Conservation (phyloP, 2,888 invertebrate species). For the Morpho achilles region DNA sequence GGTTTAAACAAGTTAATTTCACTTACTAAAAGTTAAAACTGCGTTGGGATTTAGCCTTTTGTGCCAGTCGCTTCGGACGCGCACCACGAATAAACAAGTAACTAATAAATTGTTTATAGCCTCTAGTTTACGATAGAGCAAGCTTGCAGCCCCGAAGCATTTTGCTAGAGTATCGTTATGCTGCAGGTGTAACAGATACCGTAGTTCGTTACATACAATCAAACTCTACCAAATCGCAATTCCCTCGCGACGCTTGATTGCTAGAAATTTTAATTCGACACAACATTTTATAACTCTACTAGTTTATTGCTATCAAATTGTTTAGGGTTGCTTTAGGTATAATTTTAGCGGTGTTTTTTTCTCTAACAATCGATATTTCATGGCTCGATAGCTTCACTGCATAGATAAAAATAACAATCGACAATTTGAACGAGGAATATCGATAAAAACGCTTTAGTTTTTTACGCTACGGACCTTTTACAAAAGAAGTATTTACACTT, state of each 20-base stretch:
- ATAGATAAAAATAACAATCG: conserved; percentile 11
- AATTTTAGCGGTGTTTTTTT: conserved; percentile 3
- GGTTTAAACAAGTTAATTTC: conserved; percentile 4
- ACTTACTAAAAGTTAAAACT: conserved; percentile 12
- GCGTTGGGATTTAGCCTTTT: conserved; percentile 14
- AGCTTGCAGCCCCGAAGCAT: conserved; percentile 15
- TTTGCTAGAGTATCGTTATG: conserved; percentile 19
- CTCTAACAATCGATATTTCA: conserved; percentile 13
- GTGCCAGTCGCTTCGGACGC: neutral
- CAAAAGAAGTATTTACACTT: neutral
- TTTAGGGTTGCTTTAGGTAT: conserved; percentile 11
- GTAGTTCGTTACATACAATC: conserved; percentile 48
- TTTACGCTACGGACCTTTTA: neutral
- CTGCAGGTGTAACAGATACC: conserved; percentile 39
- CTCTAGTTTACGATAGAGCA: conserved; percentile 13
- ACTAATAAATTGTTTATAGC: conserved; percentile 19
- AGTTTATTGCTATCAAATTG: conserved; percentile 31
- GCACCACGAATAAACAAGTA: conserved; percentile 13
- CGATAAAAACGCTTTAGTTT: neutral
- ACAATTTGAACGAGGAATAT: conserved; percentile 2
- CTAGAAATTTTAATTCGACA: conserved; percentile 38
- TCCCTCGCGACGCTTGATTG: conserved; percentile 37
- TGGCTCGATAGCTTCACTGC: conserved; percentile 2
- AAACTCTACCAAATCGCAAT: conserved; percentile 35
- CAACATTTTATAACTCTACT: conserved; percentile 35